Percentiles rank a stretch among this genome's conserved stretches.
Evolutionary conservation across 2,888 invertebrate genomes (phyloP).

Genomic region (Clusia tigrina): DNA sequence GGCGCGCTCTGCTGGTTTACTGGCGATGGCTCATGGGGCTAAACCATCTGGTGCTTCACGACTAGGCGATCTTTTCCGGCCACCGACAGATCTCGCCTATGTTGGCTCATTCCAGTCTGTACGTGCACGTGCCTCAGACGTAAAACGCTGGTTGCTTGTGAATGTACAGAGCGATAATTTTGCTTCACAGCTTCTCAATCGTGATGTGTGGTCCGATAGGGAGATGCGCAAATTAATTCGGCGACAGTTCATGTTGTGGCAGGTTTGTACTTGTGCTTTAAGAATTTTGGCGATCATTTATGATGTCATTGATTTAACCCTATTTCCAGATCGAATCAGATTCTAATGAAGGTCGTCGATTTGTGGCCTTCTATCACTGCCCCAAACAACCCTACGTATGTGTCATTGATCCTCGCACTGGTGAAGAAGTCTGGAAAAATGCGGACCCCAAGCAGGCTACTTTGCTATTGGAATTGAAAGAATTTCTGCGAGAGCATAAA

Average conservation of each 20-base stretch:
- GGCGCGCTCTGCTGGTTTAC: conserved; percentile 44
- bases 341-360: conserved; percentile 70
- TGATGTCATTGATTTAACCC: neutral
- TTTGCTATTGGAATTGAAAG: conserved; percentile 47
- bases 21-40: conserved; percentile 46
- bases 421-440: conserved; percentile 67
- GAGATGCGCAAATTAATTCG: conserved; percentile 70
- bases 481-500: conserved; percentile 50
- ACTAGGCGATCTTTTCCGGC: conserved; percentile 73
- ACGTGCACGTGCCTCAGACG: conserved; percentile 67
- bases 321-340: conserved; percentile 47
- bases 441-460: conserved; percentile 51
- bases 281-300: neutral
- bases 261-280: conserved; percentile 64
- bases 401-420: conserved; percentile 74
- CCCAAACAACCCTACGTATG: conserved; percentile 71
- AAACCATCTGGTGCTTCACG: conserved; percentile 58
- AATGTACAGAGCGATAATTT: conserved; percentile 76
- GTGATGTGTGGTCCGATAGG: conserved; percentile 75
- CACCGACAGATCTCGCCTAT: conserved; percentile 73
- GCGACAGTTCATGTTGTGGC: conserved; percentile 75
- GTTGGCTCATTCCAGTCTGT: conserved; percentile 70
- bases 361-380: conserved; percentile 73
- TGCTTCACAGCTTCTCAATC: conserved; percentile 73
- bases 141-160: conserved; percentile 74